Evolutionary conservation across 2,888 invertebrate genomes (phyloP).

Genomic region (Priocnemis perturbator): DNA sequence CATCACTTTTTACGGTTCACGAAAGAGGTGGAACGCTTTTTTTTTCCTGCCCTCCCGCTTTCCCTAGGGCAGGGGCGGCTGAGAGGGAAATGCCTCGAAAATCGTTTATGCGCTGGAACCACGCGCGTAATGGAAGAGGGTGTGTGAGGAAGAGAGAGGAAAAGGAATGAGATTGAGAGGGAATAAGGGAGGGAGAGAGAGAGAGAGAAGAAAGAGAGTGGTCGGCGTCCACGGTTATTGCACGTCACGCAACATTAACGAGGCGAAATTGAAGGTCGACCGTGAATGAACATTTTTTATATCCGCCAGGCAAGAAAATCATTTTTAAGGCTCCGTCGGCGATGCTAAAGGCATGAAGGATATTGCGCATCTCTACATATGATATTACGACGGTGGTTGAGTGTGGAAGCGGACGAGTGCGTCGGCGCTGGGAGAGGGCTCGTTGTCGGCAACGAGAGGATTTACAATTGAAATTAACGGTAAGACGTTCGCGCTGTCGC

Average conservation of each 20-base stretch:
- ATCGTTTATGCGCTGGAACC: constrained; percentile 1
- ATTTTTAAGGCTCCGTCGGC: background rate
- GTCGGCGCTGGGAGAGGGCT: no score
- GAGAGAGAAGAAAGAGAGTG: constrained; percentile 10
- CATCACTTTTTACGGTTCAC: no score
- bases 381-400: no score
- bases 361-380: no score
- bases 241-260: background rate
- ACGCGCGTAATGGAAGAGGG: background rate
- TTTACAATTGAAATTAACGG: no score
- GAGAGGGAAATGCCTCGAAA: constrained; percentile 5
- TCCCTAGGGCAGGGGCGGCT: no score
- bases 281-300: background rate
- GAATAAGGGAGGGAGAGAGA: background rate
- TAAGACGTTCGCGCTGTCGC: no score
- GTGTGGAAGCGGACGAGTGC: no score
- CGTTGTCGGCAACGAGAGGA: no score
- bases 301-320: constrained; percentile 1
- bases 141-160: background rate
- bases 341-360: no score
- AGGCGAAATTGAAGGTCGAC: constrained; percentile 18
- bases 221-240: constrained; percentile 1
- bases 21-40: constrained; percentile 15
- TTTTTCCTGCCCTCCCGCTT: background rate
- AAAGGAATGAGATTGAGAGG: constrained; percentile 14